Percentiles rank a stretch among this genome's conserved stretches.
phyloP scores from a whole-genome alignment of 2,797 vertebrate genomes.

The Vespertilio murinus region DNA sequence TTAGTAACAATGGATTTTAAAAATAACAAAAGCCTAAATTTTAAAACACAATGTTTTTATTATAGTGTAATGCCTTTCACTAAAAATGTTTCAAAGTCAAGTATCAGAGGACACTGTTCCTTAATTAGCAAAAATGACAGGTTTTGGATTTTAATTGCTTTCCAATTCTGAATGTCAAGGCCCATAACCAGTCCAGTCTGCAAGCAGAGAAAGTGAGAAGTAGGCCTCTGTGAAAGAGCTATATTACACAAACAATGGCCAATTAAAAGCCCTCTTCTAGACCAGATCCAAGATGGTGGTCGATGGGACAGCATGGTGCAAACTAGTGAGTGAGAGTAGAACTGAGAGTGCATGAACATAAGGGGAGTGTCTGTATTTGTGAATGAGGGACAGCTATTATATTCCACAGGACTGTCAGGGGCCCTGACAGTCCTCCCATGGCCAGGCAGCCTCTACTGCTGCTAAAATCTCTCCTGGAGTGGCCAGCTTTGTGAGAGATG shows the following conservation, averaged over 20 bases:
- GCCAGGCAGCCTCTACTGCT: no score
- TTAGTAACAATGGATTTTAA: background rate
- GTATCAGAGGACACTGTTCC: background rate
- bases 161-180: background rate
- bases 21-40: background rate
- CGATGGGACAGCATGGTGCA: no score
- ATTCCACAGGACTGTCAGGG: no score
- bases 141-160: background rate
- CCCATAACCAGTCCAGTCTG: background rate
- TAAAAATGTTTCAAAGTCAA: slow-evolving; percentile 3
- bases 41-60: background rate
- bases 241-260: background rate
- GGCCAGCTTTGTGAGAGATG: no score
- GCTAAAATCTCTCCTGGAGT: no score
- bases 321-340: no score
- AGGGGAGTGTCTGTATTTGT: no score
- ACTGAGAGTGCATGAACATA: no score
- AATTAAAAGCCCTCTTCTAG: background rate
- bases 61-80: background rate
- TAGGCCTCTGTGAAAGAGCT: background rate
- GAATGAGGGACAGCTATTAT: no score
- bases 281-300: no score
- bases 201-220: background rate
- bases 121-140: background rate
- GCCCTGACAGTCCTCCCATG: no score